Base-by-base conservation (phyloP, 2,888 invertebrate genomes). In the Stenchaetothrips biformis region DNA sequence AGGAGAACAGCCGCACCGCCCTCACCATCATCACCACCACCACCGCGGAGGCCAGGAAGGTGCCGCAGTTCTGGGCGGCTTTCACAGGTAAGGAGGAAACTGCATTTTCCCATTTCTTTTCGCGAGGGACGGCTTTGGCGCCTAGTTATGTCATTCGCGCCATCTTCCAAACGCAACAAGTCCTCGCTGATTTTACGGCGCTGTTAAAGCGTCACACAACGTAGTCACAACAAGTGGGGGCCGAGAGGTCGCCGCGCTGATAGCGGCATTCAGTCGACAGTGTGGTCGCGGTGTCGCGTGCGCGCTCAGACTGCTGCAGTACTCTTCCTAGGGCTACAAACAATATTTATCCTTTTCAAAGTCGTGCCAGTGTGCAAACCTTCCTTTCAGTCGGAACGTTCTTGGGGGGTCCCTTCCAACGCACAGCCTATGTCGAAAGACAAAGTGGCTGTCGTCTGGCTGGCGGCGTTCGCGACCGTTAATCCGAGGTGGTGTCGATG, bases 1-100 rank as follows among this genome's bases (percentile, higher is more conserved):
- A 74, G 67, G 67, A 74, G 67, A 74, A 74, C 67, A 74, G 67
- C 67, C 67, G 67, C 25, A 74, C 67, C 25, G 67, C 25, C 21
- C 67, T 74, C 67, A 74, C 67, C 21, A 21, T 74, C 21, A 7
- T 8, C 21, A 21, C 21, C 25, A n/a, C 9, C 7, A 21, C 67
- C 67, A 74, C 67, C 67, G 25, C 21, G 67, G 21, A 74, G 67
- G 25, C 67, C 21, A 21, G 67, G 67, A 74, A n/a, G 21, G 67
- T 11, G 67, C n/a, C 11, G 7, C 67, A 74, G 67, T 74, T 74
- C 67, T 25, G 25, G 67, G 67, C 67, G 25, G 67, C 67, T 6
- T 74, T 74, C 67, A 11, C 67, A 25, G 67, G 67, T 74, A 25
- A 74, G 53, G 13, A 13, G 18, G 0, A 7, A 53, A 53, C 53